Conservation (phyloP, 2,888 invertebrate species). For the Stictocephala bisonia region DNA sequence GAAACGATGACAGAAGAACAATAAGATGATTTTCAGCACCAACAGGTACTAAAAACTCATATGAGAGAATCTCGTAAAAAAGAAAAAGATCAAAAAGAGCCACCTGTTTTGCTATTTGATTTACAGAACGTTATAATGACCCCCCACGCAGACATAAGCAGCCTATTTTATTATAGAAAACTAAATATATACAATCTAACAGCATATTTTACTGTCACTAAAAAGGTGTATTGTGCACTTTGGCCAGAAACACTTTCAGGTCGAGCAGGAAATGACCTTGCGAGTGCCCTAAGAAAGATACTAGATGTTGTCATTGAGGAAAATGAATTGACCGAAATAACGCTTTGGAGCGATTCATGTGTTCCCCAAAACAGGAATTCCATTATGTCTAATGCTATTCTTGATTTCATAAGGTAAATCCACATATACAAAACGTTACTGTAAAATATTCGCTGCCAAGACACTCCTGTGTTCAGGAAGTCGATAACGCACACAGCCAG, state of each 20-base stretch:
- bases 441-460: constrained; percentile 31
- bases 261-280: constrained; percentile 35
- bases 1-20: no score
- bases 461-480: constrained; percentile 33
- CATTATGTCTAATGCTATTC: constrained; percentile 34
- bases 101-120: constrained; percentile 41
- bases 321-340: constrained; percentile 36
- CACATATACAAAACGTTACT: not conserved
- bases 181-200: constrained; percentile 38
- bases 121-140: constrained; percentile 35
- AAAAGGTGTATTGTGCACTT: constrained; percentile 36
- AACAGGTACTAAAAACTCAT: no score
- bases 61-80: no score
- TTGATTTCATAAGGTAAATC: constrained; percentile 20
- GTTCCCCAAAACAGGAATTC: constrained; percentile 26
- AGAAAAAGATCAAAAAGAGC: no score
- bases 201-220: constrained; percentile 34
- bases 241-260: constrained; percentile 27
- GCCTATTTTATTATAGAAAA: constrained; percentile 35
- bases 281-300: constrained; percentile 33
- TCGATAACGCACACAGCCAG: constrained; percentile 17
- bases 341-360: constrained; percentile 23
- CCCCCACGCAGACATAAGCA: constrained; percentile 34
- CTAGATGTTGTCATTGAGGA: constrained; percentile 27
- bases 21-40: no score